phyloP scores from a whole-genome alignment of 1,140 invertebrate species.

The Pseudobourletiella spinata region DNA sequence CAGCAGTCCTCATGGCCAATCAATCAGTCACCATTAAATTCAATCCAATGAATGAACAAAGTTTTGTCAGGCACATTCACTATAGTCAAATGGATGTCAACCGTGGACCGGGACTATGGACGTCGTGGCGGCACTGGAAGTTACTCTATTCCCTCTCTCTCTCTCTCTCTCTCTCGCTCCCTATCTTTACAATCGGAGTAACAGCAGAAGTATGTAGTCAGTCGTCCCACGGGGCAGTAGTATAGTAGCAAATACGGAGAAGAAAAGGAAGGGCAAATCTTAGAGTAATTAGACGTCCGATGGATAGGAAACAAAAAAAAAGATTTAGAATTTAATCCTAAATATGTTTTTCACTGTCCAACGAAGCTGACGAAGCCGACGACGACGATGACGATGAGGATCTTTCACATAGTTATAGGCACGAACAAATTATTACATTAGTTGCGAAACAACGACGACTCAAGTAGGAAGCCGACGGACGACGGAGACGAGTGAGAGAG shows the following conservation, averaged over 20 bases:
- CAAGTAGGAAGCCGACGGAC: neutral
- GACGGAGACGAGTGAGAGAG: neutral
- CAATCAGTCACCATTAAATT: conserved; percentile 11
- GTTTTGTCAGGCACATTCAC: conserved; percentile 9
- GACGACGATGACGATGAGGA: no score
- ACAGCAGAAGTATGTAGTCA: no score
- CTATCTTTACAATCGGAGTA: no score
- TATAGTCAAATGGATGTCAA: neutral
- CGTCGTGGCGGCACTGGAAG: no score
- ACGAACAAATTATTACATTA: conserved; percentile 10
- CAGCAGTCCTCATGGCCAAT: conserved; percentile 7
- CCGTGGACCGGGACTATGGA: neutral
- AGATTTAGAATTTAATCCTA: conserved; percentile 2
- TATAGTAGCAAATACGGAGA: no score
- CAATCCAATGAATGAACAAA: conserved; percentile 3
- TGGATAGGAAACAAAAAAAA: neutral
- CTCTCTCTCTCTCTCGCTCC: no score
- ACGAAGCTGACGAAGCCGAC: neutral
- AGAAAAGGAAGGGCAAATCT: no score
- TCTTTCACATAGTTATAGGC: conserved; percentile 6
- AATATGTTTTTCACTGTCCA: conserved; percentile 2
- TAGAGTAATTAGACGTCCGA: no score
- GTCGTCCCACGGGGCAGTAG: no score
- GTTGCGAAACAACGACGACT: conserved; percentile 1
- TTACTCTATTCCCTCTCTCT: no score